Percentiles rank a stretch among this genome's conserved stretches.
Evolutionary conservation across 2,113 vertebrate genomes (phyloP).

Genomic region (Lutjanus erythropterus): DNA sequence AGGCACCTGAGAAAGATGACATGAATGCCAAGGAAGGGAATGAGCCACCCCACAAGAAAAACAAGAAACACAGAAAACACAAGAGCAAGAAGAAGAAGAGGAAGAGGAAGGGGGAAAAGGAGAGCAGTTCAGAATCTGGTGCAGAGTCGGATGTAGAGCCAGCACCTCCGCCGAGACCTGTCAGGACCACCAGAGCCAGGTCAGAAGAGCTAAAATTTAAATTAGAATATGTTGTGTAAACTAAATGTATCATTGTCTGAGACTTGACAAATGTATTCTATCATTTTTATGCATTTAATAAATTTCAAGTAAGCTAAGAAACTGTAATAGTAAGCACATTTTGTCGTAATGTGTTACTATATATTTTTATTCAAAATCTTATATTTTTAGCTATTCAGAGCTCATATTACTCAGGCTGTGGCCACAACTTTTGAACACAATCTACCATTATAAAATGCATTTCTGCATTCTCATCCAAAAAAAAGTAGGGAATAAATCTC

Average conservation of each 20-base stretch:
- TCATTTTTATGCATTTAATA: background rate
- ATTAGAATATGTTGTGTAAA: background rate
- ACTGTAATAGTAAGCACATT: background rate
- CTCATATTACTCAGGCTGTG: background rate
- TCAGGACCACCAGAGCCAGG: slow-evolving; percentile 84
- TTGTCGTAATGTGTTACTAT: background rate
- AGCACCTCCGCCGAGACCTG: slow-evolving; percentile 53
- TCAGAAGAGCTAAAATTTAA: slow-evolving; percentile 39
- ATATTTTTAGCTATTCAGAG: background rate
- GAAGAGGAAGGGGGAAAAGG: slow-evolving; percentile 94
- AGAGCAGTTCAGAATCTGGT: slow-evolving; percentile 87
- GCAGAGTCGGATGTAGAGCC: slow-evolving; percentile 86
- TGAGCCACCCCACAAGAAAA: slow-evolving; percentile 92
- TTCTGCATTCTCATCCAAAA: background rate
- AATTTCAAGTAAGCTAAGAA: background rate
- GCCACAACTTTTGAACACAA: background rate
- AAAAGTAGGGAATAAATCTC: too few relatives aligned
- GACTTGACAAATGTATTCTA: background rate
- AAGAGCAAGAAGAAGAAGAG: slow-evolving; percentile 98
- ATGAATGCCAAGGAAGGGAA: slow-evolving; percentile 82
- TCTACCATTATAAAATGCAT: background rate
- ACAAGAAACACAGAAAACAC: slow-evolving; percentile 97
- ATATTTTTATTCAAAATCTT: background rate
- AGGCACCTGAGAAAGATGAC: slow-evolving; percentile 82
- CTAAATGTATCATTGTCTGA: background rate